Evolutionary conservation across 2,888 invertebrate species (phyloP), one percentile per base, ranked within the genome.

Genomic region (Rhodophaea formosa): DNA sequence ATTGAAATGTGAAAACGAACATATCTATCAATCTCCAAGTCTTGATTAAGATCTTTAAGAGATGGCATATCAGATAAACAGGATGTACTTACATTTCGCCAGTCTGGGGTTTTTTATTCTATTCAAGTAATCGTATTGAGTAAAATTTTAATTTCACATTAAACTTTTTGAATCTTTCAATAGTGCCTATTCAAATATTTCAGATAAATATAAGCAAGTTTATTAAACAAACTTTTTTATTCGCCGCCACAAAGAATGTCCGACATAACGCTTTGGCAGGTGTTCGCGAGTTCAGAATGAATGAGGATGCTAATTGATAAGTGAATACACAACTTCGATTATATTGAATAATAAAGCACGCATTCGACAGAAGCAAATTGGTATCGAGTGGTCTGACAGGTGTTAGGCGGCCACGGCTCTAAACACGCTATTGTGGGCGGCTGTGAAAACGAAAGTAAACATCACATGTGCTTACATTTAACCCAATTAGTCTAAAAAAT

Each of bases 301-400:
- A 74, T 71, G 67, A 70, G 67, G 61, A 67, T 69, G 69, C 70
- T 80, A 77, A 81, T 80, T 79, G 75, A 63, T 47, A 64, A 64
- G 72, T 74, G 70, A 75, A 69, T 70, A 71, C 62, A 64, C 65
- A 65, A 57, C 62, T 67, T 65, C 63, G 64, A 70, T 71, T 69
- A 65, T 67, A 62, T 62, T 63, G 46, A 54, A 60, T 56, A 56
- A 56, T 57, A 56, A 57, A 61, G 61, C 56, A 59, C 54, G 53
- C 64, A 61, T 68, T 72, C 67, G 71, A 72, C 71, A 66, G 74
- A 75, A 68, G 77, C 72, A 70, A 74, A 71, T 73, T 70, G 68
- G 66, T 68, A 61, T 77, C 71, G 71, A 75, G 65, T 56, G 70
- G 30, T 70, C 70, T 78, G 79, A 80, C 74, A 70, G 75, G 58